These are phyloP conservation scores for Beroe ovata DNA, from an alignment of 37 sponge, comb jelly and placozoan genomes.

Conservation along the genomic window DNA sequence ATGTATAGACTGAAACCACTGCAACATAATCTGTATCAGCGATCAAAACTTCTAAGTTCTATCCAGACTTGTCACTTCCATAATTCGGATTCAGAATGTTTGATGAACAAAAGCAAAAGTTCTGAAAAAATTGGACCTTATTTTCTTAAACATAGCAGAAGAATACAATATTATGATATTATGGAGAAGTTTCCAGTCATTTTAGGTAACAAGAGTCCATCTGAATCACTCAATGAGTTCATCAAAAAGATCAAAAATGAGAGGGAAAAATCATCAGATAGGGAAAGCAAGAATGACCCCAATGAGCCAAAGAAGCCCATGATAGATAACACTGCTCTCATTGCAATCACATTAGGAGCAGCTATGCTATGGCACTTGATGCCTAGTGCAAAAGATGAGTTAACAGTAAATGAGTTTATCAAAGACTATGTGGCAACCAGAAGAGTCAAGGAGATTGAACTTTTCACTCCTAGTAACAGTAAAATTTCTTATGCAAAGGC, in stretches of 20 bases:
- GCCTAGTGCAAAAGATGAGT: neutral
- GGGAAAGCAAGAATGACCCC: no score
- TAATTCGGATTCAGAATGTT: no score
- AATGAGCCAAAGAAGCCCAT: neutral
- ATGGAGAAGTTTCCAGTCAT: no score
- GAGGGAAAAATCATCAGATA: neutral
- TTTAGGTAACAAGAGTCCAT: neutral
- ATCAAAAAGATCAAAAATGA: neutral
- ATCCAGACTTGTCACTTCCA: neutral
- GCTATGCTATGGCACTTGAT: neutral
- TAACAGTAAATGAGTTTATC: slow-evolving; percentile 4
- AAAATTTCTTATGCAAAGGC: slow-evolving; percentile 13
- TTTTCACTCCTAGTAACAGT: slow-evolving; percentile 17
- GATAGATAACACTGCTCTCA: neutral
- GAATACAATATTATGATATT: no score
- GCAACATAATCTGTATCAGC: no score
- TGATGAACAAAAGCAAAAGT: no score
- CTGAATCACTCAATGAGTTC: neutral
- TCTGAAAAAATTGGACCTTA: no score
- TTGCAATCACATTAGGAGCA: neutral
- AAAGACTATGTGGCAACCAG: neutral
- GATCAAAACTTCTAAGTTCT: neutral
- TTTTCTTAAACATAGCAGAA: no score
- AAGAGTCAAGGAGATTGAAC: neutral
- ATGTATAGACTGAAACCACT: no score